Base-by-base conservation (phyloP, 2,888 invertebrate genomes). In the Dryococelus australis region DNA sequence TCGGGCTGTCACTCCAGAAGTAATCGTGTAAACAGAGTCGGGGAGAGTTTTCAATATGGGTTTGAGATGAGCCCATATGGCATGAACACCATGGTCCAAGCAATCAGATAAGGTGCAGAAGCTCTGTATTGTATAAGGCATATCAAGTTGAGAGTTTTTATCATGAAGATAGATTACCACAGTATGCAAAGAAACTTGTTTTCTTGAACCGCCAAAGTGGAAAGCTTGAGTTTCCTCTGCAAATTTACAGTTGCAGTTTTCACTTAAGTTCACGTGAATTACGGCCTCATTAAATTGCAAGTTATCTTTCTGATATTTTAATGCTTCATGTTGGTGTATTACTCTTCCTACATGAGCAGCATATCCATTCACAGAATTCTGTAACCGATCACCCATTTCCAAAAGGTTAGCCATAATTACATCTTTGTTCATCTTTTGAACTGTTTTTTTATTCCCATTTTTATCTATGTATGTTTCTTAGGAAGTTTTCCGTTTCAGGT, bases 1-100 rank as follows among this genome's bases (percentile, higher is more conserved):
- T 84, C 12, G 47, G 86, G 51, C 86, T 65, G 65, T 87, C 87
- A 85, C 87, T 87, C 85, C 47, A 43, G 47, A 87, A 87, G 80
- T 85, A 28, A 87, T 6, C 20, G 79, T 79, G n/a, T 79, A 0
- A 26, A 79, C 79, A 79, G 20, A 79, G 79, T 79, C 2, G 20
- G 79, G 9, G 27, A 79, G 79, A 79, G 5, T n/a, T n/a, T n/a
- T n/a, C n/a, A n/a, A n/a, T n/a, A n/a, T n/a, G n/a, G n/a, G n/a
- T n/a, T n/a, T n/a, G n/a, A n/a, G n/a, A n/a, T n/a, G n/a, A n/a
- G n/a, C n/a, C n/a, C n/a, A n/a, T n/a, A n/a, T n/a, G n/a, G n/a
- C n/a, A n/a, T n/a, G n/a, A n/a, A n/a, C n/a, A n/a, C n/a, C n/a
- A n/a, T n/a, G n/a, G n/a, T n/a, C n/a, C n/a, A n/a, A n/a, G n/a